Base-by-base conservation (phyloP, 2,113 vertebrate species). In the Gallinago media region DNA sequence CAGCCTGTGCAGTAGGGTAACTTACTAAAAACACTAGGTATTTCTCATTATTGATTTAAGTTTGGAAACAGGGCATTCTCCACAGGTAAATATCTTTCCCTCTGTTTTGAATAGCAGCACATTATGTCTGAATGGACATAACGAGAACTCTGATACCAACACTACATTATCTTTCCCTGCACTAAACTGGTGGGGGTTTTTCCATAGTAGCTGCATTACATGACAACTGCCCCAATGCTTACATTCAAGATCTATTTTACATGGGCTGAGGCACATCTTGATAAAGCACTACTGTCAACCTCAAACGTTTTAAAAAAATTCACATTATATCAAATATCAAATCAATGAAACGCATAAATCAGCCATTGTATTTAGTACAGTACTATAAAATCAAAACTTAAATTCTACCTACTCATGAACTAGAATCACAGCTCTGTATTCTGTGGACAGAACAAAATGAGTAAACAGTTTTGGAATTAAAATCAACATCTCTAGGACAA, bases 11-110 rank as follows among this genome's bases (percentile, higher is more conserved):
- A 75, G 12, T 15, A 55, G 2, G 8, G 19, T 38, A 74, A 81
- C 26, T 42, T 56, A 34, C 14, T 29, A 25, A 5, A 38, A 72
- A 56, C 42, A 32, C 19, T 0, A 0, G 3, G 9, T n/a, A 42
- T 42, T 74, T 85, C 56, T 67, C 46, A 38, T 67, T 58, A 83
- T 31, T 47, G 36, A 8, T 11, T 21, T 62, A 75, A 56, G 15
- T 78, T 61, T 3, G 42, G 70, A 49, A 91, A 62, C 11, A 58
- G 36, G 31, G 70, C 22, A 25, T 58, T 81, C 31, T 84, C 36
- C 47, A 44, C 32, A 46, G 5, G 49, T 66, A 59, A 86, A 55
- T 27, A 74, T 12, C 14, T 56, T 72, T 67, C 14, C 52, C 15
- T 54, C 32, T 36, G 26, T 66, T 93, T 65, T 72, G 11, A 93